Conservation (phyloP, 2,113 vertebrate species). For the Cromileptes altivelis region DNA sequence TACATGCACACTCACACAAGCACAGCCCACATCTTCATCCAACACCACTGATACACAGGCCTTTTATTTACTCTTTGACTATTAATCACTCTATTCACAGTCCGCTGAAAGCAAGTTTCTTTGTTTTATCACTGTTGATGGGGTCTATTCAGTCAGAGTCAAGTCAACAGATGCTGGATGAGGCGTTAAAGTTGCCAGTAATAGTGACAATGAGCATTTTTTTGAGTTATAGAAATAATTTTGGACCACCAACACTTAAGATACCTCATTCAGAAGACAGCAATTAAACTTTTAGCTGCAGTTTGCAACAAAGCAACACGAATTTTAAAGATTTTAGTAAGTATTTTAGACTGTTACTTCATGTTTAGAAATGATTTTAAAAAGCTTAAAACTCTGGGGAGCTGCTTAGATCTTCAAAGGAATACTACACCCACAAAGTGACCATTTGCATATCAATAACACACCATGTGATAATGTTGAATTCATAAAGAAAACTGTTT, state of each 20-base stretch:
- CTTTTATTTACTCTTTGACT: slow-evolving; percentile 59
- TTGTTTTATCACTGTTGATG: slow-evolving; percentile 42
- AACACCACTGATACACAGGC: slow-evolving; percentile 50
- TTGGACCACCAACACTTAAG: not conserved
- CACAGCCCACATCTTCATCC: slow-evolving; percentile 31
- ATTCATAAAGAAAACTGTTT: too few relatives aligned
- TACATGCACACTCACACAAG: slow-evolving; percentile 19
- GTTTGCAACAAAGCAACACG: not conserved
- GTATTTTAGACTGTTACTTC: not conserved
- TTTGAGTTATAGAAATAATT: slow-evolving; percentile 8
- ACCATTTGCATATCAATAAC: too few relatives aligned
- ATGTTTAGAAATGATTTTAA: not conserved
- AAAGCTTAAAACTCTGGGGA: too few relatives aligned
- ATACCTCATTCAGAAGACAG: not conserved
- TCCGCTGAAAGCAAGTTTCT: slow-evolving; percentile 33
- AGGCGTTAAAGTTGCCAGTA: not conserved
- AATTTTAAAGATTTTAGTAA: not conserved
- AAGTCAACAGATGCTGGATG: slow-evolving; percentile 20
- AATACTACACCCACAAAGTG: too few relatives aligned
- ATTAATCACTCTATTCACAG: slow-evolving; percentile 65
- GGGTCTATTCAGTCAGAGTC: slow-evolving; percentile 32
- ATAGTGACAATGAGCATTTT: not conserved
- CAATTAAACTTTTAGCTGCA: not conserved
- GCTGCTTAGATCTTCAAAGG: too few relatives aligned
- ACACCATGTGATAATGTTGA: too few relatives aligned